Conservation (phyloP, 1,140 invertebrate genomes). For the Caenorhabditis tropicalis region DNA sequence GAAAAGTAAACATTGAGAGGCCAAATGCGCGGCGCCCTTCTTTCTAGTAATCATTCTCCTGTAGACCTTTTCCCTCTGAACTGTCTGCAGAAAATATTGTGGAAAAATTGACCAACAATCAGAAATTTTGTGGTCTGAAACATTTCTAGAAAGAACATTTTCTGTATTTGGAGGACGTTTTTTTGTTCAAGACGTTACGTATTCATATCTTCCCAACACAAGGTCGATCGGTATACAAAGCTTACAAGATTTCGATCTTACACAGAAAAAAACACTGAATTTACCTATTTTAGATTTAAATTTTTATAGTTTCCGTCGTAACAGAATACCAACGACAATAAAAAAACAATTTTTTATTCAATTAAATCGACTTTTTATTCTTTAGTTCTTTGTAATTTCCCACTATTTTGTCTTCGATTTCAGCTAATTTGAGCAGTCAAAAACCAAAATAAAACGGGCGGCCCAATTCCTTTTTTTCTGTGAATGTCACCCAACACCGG, state of each 20-base stretch:
- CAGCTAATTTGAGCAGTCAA: slow-evolving; percentile 5
- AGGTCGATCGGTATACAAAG: too few species aligned
- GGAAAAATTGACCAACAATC: not conserved
- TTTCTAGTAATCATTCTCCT: slow-evolving; percentile 25
- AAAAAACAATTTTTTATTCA: not conserved
- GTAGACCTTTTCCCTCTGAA: not conserved
- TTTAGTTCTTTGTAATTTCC: not conserved
- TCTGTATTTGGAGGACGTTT: too few species aligned
- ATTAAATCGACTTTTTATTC: not conserved
- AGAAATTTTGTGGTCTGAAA: too few species aligned
- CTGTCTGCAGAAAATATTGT: not conserved
- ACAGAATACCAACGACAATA: too few species aligned
- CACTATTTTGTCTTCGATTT: not conserved
- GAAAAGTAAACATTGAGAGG: slow-evolving; percentile 1
- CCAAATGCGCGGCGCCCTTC: not conserved
- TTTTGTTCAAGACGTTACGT: too few species aligned
- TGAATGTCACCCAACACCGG: slow-evolving; percentile 34
- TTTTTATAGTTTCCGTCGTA: too few species aligned
- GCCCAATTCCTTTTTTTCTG: not conserved
- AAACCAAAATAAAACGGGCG: slow-evolving; percentile 5
- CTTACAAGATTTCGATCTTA: too few species aligned
- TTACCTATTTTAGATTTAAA: too few species aligned
- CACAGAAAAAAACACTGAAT: too few species aligned
- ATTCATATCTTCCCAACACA: too few species aligned
- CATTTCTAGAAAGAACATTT: not conserved